Percentiles rank a stretch among this genome's conserved stretches.
Conservation (phyloP, 2,888 invertebrate genomes). For the Drosophila lacicola region DNA sequence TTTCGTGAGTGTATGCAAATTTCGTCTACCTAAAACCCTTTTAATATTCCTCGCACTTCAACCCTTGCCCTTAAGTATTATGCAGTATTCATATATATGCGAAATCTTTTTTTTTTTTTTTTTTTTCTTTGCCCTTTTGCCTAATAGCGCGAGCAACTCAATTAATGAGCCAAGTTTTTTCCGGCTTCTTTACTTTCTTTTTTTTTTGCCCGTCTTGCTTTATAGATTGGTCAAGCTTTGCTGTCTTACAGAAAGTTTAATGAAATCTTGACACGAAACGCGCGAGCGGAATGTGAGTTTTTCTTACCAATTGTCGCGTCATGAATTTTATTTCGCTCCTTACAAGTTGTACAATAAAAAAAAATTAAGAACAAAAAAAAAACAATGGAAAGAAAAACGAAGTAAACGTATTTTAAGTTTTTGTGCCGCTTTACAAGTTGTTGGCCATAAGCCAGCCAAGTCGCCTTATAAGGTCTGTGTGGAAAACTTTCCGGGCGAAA, state of each 20-base stretch:
- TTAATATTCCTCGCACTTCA: background rate
- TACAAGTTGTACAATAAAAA: slow-evolving; percentile 57
- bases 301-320: slow-evolving; percentile 65
- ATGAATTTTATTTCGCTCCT: slow-evolving; percentile 77
- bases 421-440: slow-evolving; percentile 64
- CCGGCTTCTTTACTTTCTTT: slow-evolving; percentile 1
- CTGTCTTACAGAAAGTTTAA: slow-evolving; percentile 67
- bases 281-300: slow-evolving; percentile 35
- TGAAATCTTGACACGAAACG: slow-evolving; percentile 78
- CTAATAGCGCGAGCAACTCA: slow-evolving; percentile 73
- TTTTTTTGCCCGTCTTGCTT: slow-evolving; percentile 14
- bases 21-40: background rate
- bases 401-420: slow-evolving; percentile 54
- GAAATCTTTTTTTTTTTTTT: slow-evolving; percentile 61
- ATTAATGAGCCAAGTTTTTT: slow-evolving; percentile 77
- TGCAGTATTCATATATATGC: slow-evolving; percentile 76
- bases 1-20: slow-evolving; percentile 26
- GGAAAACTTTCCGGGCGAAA: slow-evolving; percentile 49
- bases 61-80: slow-evolving; percentile 9
- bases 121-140: slow-evolving; percentile 24
- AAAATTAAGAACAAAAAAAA: slow-evolving; percentile 18
- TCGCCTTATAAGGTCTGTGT: slow-evolving; percentile 37
- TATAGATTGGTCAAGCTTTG: slow-evolving; percentile 65
- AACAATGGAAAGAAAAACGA: slow-evolving; percentile 28
- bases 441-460: slow-evolving; percentile 68